These are phyloP conservation scores for Zingel zingel DNA, from an alignment of 2,113 vertebrate genomes.

Conservation along the genomic window DNA sequence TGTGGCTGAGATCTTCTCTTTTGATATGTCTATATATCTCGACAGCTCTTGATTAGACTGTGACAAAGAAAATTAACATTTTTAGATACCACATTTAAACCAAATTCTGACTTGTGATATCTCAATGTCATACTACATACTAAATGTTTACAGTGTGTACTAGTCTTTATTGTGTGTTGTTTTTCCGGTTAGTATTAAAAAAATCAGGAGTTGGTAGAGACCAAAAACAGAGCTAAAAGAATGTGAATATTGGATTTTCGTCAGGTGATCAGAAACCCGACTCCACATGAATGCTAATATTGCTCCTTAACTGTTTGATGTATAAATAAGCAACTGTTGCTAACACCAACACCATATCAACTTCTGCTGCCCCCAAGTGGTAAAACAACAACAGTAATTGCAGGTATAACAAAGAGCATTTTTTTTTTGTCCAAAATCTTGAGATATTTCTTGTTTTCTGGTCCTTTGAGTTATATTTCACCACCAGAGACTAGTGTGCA, in stretches of 20 bases:
- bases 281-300: neutral
- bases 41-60: conserved; percentile 21
- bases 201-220: neutral
- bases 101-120: neutral
- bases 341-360: neutral
- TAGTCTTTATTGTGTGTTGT: neutral
- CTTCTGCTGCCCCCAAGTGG: neutral
- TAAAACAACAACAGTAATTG: neutral
- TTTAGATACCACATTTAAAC: neutral
- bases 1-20: conserved; percentile 27
- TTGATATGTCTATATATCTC: conserved; percentile 9
- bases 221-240: neutral
- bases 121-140: neutral
- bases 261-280: too few species aligned
- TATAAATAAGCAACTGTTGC: neutral
- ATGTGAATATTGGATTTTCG: too few species aligned
- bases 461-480: neutral
- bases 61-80: conserved; percentile 8
- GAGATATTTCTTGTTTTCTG: neutral
- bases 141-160: neutral
- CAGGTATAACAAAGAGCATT: neutral
- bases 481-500: neutral
- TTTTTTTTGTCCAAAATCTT: neutral
- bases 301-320: neutral
- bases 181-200: neutral